Base-by-base conservation (phyloP, 1,140 invertebrate species). In the Globodera ellingtonae region DNA sequence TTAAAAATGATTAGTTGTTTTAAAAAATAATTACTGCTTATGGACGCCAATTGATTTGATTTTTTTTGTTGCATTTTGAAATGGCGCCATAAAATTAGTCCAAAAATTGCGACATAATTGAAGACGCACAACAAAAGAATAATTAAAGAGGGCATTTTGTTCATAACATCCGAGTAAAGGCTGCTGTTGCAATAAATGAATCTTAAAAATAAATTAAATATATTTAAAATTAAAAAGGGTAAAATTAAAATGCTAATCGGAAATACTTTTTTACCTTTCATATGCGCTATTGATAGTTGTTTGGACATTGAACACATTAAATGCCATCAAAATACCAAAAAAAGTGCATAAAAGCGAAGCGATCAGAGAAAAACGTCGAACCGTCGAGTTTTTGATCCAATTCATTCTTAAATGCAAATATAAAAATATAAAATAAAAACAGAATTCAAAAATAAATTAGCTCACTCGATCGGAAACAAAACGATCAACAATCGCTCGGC, bases 401-500 rank as follows among this genome's bases (percentile, higher is more conserved):
- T 77, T 65, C 21, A 77, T 48, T 75, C 73, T 52, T 44, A 47
- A n/a, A 74, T 44, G 48, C 13, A 50, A 52, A n/a, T n/a, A n/a
- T n/a, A n/a, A n/a, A n/a, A 5, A 35, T 74, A 15, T 52, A 47
- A 48, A 44, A 76, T 76, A 5, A 67, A 35, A 66, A 18, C n/a
- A 47, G 7, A 66, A 67, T 21, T 9, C 46, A 6, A 7, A 21
- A 6, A 15, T 74, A 7, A 75, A 6, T 15, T 44, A 47, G 13
- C n/a, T 70, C n/a, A 76, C 75, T 77, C 9, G 13, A 69, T 67
- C 4, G 75, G 75, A n/a, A 67, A 77, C 18, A 77, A 0, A 6
- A 77, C 65, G 24, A 77, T 77, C 21, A 77, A 47, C 46, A 62
- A 18, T 69, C 75, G 52, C 50, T 77, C 75, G 21, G 65, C 2